Evolutionary conservation across 2,113 vertebrate species (phyloP).

Genomic region (Oxygymnocypris stewartii): DNA sequence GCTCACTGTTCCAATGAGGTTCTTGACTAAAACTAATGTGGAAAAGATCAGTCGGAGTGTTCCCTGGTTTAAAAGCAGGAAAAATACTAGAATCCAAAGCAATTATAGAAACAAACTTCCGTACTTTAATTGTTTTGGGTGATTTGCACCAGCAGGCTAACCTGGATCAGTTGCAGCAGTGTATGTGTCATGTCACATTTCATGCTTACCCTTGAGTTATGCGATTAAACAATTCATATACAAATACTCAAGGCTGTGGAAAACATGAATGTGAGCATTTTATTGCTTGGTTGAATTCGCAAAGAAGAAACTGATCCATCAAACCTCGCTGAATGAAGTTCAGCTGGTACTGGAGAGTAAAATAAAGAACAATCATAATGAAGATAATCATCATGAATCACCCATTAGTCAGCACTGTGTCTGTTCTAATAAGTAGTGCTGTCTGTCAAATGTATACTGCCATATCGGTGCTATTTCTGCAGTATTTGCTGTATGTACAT

Average conservation of each 20-base stretch:
- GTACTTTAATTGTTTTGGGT: not conserved
- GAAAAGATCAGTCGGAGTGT: slow-evolving; percentile 39
- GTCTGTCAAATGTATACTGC: not conserved
- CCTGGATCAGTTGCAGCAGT: not conserved
- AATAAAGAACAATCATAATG: not conserved
- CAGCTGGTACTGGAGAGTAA: not conserved
- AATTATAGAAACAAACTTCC: slow-evolving; percentile 49
- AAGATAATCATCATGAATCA: not conserved
- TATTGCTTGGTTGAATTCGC: not conserved
- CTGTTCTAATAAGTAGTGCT: not conserved
- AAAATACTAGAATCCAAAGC: not conserved
- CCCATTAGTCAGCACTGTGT: not conserved
- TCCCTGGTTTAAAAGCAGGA: slow-evolving; percentile 15
- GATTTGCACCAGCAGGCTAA: not conserved
- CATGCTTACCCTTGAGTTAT: not conserved
- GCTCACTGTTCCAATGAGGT: slow-evolving; percentile 38
- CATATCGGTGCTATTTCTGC: not conserved
- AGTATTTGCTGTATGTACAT: not conserved
- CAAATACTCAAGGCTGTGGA: not conserved
- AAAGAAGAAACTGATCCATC: not conserved
- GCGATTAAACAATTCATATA: not conserved
- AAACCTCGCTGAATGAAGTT: not conserved
- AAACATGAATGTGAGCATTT: not conserved
- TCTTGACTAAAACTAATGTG: slow-evolving; percentile 35
- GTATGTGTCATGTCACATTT: not conserved